phyloP scores from a whole-genome alignment of 2,888 invertebrate species.

The Nycteola revayana region DNA sequence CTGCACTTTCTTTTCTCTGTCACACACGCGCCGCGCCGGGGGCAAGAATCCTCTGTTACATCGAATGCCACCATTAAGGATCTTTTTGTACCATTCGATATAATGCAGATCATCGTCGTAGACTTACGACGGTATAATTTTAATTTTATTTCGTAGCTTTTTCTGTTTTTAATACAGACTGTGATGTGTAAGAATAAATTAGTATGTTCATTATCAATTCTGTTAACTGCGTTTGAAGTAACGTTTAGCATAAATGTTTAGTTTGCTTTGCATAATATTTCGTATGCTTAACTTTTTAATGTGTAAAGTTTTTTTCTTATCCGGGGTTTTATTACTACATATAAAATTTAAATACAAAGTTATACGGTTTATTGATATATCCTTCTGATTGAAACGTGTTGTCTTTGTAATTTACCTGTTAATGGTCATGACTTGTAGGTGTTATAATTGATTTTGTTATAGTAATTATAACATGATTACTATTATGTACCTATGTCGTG shows the following conservation, averaged over 20 bases:
- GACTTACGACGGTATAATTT: background rate
- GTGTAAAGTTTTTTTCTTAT: constrained; percentile 18
- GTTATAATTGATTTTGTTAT: constrained; percentile 23
- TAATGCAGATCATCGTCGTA: constrained; percentile 17
- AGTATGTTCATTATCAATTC: constrained; percentile 26
- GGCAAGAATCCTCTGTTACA: constrained; percentile 48
- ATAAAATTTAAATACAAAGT: no score
- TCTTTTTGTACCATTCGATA: constrained; percentile 47
- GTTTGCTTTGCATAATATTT: constrained; percentile 2
- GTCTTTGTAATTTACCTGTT: no score
- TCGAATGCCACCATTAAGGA: constrained; percentile 48
- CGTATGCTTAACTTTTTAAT: constrained; percentile 28
- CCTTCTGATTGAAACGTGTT: no score
- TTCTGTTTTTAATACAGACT: constrained; percentile 19
- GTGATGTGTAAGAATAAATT: constrained; percentile 21
- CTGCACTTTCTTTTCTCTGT: constrained; percentile 79
- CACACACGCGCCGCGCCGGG: constrained; percentile 56
- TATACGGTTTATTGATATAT: no score
- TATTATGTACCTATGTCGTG: constrained; percentile 4
- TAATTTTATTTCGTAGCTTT: no score
- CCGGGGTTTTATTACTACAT: constrained; percentile 7
- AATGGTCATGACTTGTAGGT: constrained; percentile 16
- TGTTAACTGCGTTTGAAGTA: constrained; percentile 19
- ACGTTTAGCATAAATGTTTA: constrained; percentile 20
- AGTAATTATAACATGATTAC: background rate